Evolutionary conservation across 2,888 invertebrate genomes (phyloP), one percentile per base, ranked within the genome.

Genomic region (Vesta saturnalis): DNA sequence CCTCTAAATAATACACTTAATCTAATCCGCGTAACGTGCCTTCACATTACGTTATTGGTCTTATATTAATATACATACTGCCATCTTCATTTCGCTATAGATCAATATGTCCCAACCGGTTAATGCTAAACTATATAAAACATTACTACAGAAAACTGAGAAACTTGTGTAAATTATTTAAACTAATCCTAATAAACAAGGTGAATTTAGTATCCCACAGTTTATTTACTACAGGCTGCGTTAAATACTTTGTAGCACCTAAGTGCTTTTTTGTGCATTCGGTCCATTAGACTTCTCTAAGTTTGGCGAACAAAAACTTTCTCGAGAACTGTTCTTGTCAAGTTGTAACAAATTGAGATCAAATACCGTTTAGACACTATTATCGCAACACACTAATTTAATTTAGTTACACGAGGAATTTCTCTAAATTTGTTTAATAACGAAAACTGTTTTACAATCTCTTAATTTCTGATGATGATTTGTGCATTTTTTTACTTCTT

Each of bases 261-360:
- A 61, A 62, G 55, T 62, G 55, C 62, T 62, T 62, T 62, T 62
- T 62, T 62, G 62, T 55, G 23, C 62, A 62, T 55, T 47, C 46
- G 56, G 43, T 21, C 62, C 46, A 62, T 62, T 62, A 56, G 62
- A 56, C 46, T 62, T 62, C 56, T 55, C 62, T 56, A 56, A 62
- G 62, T 62, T 55, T 23, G 5, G 23, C 39, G 18, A 15, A 23
- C 55, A 62, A 62, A 61, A 62, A 62, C 56, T 62, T 62, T 39
- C 30, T 39, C 15, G 22, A 46, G 62, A 56, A 35, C 55, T 62
- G 62, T 62, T 62, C 62, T 56, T 62, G 62, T 62, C 62, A 62
- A 62, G 62, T 16, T 46, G 55, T 62, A 62, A 62, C 56, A 62
- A 56, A 62, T 62, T 62, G 62, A 55, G 46, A 62, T 62, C 62